These are phyloP conservation scores for Scotopteryx bipunctaria DNA, from an alignment of 2,888 invertebrate species.

Conservation along the genomic window DNA sequence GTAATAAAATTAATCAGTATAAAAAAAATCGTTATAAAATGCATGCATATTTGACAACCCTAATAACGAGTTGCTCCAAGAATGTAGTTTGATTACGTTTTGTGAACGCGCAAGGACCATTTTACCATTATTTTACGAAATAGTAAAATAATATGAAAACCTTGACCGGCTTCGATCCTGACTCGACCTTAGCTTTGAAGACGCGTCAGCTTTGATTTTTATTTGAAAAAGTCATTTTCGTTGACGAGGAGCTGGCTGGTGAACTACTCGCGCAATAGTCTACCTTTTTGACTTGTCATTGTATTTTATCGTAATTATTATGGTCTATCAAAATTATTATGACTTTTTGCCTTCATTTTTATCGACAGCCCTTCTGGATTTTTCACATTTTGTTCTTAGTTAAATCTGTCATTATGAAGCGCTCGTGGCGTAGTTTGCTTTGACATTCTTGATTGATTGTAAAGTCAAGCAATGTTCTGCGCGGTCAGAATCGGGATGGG, in stretches of 20 bases:
- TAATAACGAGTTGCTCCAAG: slow-evolving; percentile 22
- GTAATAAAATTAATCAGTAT: no score
- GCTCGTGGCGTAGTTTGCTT: no score
- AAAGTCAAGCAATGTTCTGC: no score
- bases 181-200: slow-evolving; percentile 26
- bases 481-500: no score
- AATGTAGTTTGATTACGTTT: slow-evolving; percentile 29
- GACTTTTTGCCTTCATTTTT: no score
- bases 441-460: no score
- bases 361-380: no score
- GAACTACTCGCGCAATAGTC: background rate
- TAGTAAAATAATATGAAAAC: slow-evolving; percentile 30
- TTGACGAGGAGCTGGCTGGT: slow-evolving; percentile 2
- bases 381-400: no score
- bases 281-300: no score
- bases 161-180: slow-evolving; percentile 30
- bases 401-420: no score
- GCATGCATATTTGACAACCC: slow-evolving; percentile 18
- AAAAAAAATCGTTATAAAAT: background rate
- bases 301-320: background rate
- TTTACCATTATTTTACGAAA: slow-evolving; percentile 39
- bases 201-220: slow-evolving; percentile 13
- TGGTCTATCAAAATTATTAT: no score
- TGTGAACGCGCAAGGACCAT: slow-evolving; percentile 31
- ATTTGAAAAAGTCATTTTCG: slow-evolving; percentile 8